Conservation (phyloP, 1,140 invertebrate genomes). For the Drosophila repletoides region DNA sequence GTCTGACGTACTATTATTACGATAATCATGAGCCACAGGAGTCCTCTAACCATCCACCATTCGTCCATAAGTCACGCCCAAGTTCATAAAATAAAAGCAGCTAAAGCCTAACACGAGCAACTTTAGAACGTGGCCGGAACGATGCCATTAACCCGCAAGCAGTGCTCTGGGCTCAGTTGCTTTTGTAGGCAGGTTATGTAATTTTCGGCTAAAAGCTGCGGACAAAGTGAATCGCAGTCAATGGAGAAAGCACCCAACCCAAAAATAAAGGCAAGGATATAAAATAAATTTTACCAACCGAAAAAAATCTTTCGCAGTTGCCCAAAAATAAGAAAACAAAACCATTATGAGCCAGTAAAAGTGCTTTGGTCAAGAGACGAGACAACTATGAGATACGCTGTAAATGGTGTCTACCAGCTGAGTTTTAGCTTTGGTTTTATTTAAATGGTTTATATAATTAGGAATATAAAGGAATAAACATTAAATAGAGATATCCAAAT, state of each 20-base stretch:
- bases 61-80: constrained; percentile 7
- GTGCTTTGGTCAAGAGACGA: too few species aligned
- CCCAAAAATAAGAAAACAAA: constrained; percentile 21
- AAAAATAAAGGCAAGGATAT: constrained; percentile 54
- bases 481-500: too few species aligned
- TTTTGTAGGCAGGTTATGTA: constrained; percentile 16
- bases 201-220: constrained; percentile 23
- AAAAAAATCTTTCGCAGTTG: constrained; percentile 5
- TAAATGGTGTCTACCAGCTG: neutral
- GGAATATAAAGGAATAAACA: too few species aligned
- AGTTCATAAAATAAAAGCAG: constrained; percentile 13
- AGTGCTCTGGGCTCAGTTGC: constrained; percentile 16
- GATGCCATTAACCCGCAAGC: constrained; percentile 53
- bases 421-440: neutral
- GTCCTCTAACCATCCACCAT: too few species aligned
- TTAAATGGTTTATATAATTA: too few species aligned
- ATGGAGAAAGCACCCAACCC: constrained; percentile 7
- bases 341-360: constrained; percentile 44
- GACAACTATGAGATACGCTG: neutral
- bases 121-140: constrained; percentile 40
- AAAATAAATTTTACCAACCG: constrained; percentile 46
- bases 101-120: neutral
- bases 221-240: constrained; percentile 37
- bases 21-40: too few species aligned
- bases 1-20: too few species aligned